Evolutionary conservation across 1,140 invertebrate genomes (phyloP).

Genomic region (Drosophila mojavensis): DNA sequence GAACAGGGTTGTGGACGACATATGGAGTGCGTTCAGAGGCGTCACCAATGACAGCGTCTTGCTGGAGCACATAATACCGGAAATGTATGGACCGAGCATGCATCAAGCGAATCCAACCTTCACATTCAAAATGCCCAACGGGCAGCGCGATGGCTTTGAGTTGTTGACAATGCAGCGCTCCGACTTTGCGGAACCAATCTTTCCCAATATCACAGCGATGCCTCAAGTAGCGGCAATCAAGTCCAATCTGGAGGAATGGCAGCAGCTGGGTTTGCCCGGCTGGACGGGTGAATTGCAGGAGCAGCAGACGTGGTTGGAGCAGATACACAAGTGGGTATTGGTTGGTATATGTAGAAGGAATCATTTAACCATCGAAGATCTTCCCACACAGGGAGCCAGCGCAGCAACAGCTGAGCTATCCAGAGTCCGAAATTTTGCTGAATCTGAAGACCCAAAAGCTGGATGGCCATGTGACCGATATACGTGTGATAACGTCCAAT

Average conservation of each 20-base stretch:
- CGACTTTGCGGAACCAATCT: conserved; percentile 69
- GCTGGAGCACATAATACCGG: conserved; percentile 65
- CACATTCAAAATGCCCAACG: conserved; percentile 69
- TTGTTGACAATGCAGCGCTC: conserved; percentile 65
- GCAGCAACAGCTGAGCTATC: conserved; percentile 26
- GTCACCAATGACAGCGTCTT: conserved; percentile 71
- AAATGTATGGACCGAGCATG: conserved; percentile 73
- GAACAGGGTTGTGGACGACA: conserved; percentile 63
- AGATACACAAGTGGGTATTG: conserved; percentile 53
- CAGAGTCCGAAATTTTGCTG: conserved; percentile 51
- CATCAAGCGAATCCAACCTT: conserved; percentile 63
- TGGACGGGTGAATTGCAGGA: conserved; percentile 70
- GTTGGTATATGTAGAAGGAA: neutral
- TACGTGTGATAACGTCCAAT: conserved; percentile 38
- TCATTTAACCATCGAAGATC: neutral
- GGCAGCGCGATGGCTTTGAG: neutral
- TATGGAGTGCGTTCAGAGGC: conserved; percentile 69
- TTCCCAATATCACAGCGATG: conserved; percentile 66
- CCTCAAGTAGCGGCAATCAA: conserved; percentile 26
- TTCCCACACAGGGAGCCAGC: conserved; percentile 4
- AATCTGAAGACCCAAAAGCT: conserved; percentile 50
- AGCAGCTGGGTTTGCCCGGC: conserved; percentile 69
- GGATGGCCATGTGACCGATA: conserved; percentile 58
- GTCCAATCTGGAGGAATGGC: conserved; percentile 39
- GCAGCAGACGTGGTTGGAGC: conserved; percentile 40